These are phyloP conservation scores for Mastomys natalensis DNA, from an alignment of 2,113 vertebrate genomes.

Conservation along the genomic window DNA sequence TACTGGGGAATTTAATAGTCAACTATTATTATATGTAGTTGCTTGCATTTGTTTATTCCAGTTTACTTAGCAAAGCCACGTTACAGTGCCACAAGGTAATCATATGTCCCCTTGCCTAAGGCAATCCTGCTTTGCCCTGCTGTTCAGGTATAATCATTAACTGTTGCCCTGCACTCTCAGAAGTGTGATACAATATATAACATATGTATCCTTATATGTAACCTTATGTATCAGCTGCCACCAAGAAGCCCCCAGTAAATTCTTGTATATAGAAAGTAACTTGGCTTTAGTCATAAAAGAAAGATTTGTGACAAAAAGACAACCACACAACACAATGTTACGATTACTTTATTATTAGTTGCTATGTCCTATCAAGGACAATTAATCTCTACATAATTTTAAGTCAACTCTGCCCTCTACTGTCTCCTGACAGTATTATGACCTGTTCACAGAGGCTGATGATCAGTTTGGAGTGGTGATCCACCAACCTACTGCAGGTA, in stretches of 20 bases:
- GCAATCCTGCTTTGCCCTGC: neutral
- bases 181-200: neutral
- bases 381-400: slow-evolving; percentile 67
- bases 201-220: neutral
- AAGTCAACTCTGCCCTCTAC: slow-evolving; percentile 78
- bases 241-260: slow-evolving; percentile 21
- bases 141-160: slow-evolving; percentile 9
- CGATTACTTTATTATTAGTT: slow-evolving; percentile 44
- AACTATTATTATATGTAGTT: neutral
- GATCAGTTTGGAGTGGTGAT: neutral
- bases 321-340: slow-evolving; percentile 42
- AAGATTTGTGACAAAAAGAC: slow-evolving; percentile 44
- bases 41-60: neutral
- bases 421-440: slow-evolving; percentile 70
- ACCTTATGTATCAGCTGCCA: neutral
- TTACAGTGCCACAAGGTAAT: neutral
- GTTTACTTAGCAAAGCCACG: slow-evolving; percentile 5
- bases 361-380: slow-evolving; percentile 29
- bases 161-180: neutral
- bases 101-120: neutral
- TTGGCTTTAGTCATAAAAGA: slow-evolving; percentile 51
- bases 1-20: no score
- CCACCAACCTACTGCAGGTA: neutral
- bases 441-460: slow-evolving; percentile 4
- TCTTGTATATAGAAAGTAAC: slow-evolving; percentile 43